Evolutionary conservation across 2,113 vertebrate genomes (phyloP).

Genomic region (Falco punctatus): DNA sequence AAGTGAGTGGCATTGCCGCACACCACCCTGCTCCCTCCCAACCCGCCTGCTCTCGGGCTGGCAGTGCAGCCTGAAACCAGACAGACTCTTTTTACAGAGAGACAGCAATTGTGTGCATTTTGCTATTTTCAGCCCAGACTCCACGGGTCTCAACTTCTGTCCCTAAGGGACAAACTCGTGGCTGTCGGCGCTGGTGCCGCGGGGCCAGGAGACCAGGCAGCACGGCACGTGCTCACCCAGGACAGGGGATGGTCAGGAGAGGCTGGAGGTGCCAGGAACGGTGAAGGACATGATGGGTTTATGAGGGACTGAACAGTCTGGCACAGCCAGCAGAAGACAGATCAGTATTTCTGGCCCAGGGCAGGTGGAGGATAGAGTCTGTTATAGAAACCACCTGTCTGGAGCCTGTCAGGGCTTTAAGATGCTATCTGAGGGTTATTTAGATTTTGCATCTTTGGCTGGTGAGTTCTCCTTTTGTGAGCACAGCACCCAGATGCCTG

Average conservation of each 20-base stretch:
- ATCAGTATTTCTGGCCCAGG: not conserved
- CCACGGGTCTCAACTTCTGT: not conserved
- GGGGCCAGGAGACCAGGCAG: not conserved
- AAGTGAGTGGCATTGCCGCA: no score
- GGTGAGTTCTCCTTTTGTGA: constrained; percentile 39
- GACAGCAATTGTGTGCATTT: not conserved
- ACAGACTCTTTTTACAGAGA: not conserved
- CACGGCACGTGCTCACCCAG: accelerated
- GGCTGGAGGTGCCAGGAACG: not conserved
- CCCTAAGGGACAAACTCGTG: not conserved
- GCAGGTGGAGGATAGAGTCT: not conserved
- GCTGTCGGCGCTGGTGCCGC: not conserved
- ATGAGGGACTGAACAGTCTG: not conserved
- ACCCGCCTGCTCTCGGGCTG: accelerated
- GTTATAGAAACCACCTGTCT: not conserved
- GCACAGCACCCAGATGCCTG: constrained; percentile 26
- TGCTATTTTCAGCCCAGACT: not conserved
- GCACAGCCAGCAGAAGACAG: not conserved
- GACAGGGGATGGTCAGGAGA: not conserved
- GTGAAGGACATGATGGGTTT: accelerated
- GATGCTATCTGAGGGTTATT: not conserved
- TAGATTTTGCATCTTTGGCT: constrained; percentile 35
- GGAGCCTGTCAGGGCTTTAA: not conserved
- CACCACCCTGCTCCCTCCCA: not conserved
- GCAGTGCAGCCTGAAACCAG: not conserved